A percentile compares a stretch with the other conserved stretches of the same genome.
phyloP scores from a whole-genome alignment of 2,888 invertebrate genomes.

The Deladenus siricidicola region DNA sequence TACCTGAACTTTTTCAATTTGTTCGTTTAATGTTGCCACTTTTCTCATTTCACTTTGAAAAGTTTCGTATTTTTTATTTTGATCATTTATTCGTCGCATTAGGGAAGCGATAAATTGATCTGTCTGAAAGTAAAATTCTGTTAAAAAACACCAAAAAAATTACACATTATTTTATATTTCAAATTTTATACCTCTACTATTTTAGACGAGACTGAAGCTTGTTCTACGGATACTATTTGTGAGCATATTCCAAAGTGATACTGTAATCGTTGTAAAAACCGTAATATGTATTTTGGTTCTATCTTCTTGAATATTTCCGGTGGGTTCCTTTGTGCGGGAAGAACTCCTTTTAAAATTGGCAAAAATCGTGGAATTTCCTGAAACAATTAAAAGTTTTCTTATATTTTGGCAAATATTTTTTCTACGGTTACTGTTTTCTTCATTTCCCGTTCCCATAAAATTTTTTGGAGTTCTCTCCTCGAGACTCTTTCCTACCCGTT shows the following conservation, averaged over 20 bases:
- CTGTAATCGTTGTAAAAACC: constrained; percentile 39
- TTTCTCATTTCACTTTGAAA: constrained; percentile 21
- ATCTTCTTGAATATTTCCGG: constrained; percentile 27
- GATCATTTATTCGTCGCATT: neutral
- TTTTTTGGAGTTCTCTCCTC: too few relatives aligned
- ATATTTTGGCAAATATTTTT: neutral
- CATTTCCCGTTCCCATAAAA: too few relatives aligned
- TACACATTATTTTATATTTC: neutral
- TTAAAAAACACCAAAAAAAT: constrained; percentile 6
- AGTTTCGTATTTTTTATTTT: constrained; percentile 24
- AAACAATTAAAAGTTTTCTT: constrained; percentile 3
- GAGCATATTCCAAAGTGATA: constrained; percentile 37
- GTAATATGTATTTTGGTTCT: constrained; percentile 27
- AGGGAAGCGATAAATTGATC: constrained; percentile 25
- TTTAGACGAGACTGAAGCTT: constrained; percentile 26
- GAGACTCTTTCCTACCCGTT: too few relatives aligned
- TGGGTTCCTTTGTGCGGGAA: constrained; percentile 29
- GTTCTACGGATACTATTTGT: constrained; percentile 30
- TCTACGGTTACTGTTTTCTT: too few relatives aligned
- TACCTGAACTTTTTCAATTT: constrained; percentile 26
- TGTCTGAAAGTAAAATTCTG: constrained; percentile 15
- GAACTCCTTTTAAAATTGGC: constrained; percentile 28
- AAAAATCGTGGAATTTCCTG: constrained; percentile 32
- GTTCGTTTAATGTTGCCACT: constrained; percentile 16
- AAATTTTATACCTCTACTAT: constrained; percentile 37